A percentile compares a stretch with the other conserved stretches of the same genome.
Evolutionary conservation across 2,888 invertebrate species (phyloP).

Genomic region (Oscheius sp.): DNA sequence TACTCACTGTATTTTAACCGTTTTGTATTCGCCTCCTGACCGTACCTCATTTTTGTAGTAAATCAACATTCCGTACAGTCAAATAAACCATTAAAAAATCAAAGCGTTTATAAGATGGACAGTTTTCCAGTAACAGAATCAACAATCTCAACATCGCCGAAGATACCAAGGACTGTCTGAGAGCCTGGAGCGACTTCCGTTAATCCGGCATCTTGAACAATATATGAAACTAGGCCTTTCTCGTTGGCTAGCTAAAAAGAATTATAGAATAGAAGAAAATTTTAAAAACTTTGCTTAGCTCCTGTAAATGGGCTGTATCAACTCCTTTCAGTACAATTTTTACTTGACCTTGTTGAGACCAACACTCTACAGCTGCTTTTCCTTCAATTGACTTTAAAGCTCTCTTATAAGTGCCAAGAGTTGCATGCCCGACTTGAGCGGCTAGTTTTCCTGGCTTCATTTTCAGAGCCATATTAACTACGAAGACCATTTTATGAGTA

Average conservation of each 20-base stretch:
- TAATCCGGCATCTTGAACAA: conserved; percentile 75
- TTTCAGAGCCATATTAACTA: conserved; percentile 76
- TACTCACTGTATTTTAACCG: conserved; percentile 19
- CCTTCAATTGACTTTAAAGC: conserved; percentile 45
- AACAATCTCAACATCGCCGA: conserved; percentile 71
- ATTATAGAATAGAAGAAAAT: conserved; percentile 48
- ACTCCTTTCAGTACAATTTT: conserved; percentile 71
- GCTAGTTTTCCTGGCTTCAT: conserved; percentile 78
- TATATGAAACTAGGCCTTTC: conserved; percentile 71
- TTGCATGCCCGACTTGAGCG: conserved; percentile 76
- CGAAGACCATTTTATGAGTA: conserved; percentile 77
- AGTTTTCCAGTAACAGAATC: conserved; percentile 71
- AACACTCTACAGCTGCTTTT: conserved; percentile 34
- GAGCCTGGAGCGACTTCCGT: conserved; percentile 74
- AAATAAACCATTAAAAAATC: conserved; percentile 3
- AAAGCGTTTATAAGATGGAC: not conserved
- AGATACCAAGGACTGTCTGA: conserved; percentile 72
- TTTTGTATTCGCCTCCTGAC: conserved; percentile 9
- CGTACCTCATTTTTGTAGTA: conserved; percentile 15
- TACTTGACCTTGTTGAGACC: conserved; percentile 46
- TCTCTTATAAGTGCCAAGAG: conserved; percentile 75
- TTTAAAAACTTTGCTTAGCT: conserved; percentile 71
- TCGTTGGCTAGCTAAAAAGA: conserved; percentile 5
- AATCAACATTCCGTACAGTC: conserved; percentile 19
- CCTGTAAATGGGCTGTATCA: conserved; percentile 72